Evolutionary conservation across 2,797 vertebrate species (phyloP).

Genomic region (Gallinago nigripennis): DNA sequence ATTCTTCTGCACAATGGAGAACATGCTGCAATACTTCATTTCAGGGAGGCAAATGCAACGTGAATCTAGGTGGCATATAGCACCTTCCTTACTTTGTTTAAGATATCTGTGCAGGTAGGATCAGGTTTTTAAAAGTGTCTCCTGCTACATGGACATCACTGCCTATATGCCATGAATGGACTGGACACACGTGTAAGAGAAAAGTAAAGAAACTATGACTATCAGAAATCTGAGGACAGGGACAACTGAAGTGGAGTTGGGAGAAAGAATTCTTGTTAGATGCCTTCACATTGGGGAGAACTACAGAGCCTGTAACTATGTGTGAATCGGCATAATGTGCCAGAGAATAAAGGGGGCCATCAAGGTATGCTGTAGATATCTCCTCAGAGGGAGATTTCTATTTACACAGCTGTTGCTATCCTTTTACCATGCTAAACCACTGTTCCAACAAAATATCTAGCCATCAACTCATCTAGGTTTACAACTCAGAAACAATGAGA

Average conservation of each 20-base stretch:
- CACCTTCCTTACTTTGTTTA: neutral
- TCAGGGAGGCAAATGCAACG: neutral
- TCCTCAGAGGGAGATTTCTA: neutral
- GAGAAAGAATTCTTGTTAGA: neutral
- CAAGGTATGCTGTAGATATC: neutral
- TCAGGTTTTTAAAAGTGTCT: neutral
- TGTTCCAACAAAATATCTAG: neutral
- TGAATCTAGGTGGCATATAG: neutral
- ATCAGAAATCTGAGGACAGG: neutral
- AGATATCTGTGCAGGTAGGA: neutral
- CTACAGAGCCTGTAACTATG: neutral
- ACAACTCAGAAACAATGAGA: neutral
- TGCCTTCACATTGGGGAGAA: neutral
- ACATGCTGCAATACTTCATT: neutral
- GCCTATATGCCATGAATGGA: neutral
- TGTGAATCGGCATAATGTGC: neutral
- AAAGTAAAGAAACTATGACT: neutral
- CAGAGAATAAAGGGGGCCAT: neutral
- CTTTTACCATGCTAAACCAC: neutral
- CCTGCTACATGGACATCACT: neutral
- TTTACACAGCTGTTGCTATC: neutral
- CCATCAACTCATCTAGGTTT: neutral
- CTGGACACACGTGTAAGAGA: neutral
- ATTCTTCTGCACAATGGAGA: neutral
- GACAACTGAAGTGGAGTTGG: neutral